Conservation (phyloP, 2,888 invertebrate genomes). For the Chrysina gloriosa region DNA sequence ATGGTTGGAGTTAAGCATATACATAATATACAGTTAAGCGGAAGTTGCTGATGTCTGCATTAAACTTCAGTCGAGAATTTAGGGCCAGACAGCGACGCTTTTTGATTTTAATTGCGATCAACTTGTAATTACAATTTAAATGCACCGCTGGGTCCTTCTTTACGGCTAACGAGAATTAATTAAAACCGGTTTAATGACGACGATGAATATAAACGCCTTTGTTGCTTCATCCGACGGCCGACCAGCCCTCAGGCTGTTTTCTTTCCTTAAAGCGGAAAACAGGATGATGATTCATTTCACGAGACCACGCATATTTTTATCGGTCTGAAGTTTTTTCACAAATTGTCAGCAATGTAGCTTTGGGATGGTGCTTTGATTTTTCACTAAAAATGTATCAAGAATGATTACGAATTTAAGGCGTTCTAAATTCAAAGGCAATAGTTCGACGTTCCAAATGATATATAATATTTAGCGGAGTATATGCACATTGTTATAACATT, state of each 20-base stretch:
- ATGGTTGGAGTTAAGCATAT: background rate
- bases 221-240: constrained; percentile 19
- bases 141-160: constrained; percentile 55
- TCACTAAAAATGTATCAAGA: too few relatives aligned
- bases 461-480: too few relatives aligned
- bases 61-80: constrained; percentile 45
- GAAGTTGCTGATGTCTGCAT: constrained; percentile 46
- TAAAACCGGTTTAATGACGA: constrained; percentile 55
- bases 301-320: background rate
- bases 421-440: too few relatives aligned
- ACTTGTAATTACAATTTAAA: constrained; percentile 61
- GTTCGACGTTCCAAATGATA: too few relatives aligned
- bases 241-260: background rate
- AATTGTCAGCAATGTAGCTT: background rate
- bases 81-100: constrained; percentile 44
- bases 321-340: background rate
- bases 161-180: constrained; percentile 56
- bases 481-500: too few relatives aligned
- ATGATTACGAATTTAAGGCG: too few relatives aligned
- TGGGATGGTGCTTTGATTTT: too few relatives aligned
- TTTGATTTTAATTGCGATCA: constrained; percentile 61
- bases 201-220: constrained; percentile 42
- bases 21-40: constrained; percentile 6
- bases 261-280: background rate
- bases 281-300: background rate